Evolutionary conservation across 2,113 vertebrate species (phyloP), one percentile per base, ranked within the genome.

Genomic region (Sterrhoptilus dennistouni): DNA sequence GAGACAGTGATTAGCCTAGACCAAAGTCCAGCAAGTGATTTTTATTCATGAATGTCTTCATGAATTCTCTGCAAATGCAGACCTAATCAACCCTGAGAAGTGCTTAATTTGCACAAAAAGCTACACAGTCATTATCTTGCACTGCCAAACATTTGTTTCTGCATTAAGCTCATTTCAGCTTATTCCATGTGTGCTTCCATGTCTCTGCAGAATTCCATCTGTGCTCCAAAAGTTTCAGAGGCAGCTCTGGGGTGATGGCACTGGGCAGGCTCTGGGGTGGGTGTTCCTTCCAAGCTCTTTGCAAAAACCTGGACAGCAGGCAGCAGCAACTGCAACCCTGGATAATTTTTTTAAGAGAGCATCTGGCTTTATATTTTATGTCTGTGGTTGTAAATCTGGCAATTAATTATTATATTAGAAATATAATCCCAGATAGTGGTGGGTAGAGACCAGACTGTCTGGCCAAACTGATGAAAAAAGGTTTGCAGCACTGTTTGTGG

Each of bases 41-140:
- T 93, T 86, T 95, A 77, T 95, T 90, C 71, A 80, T 81, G 40
- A 87, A 14, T 49, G 50, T 85, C 82, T 90, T 69, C 50, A 50
- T 38, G 71, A 88, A 86, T 90, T 90, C 71, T 90, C 45, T 50
- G 27, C 69, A 61, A 88, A 61, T 50, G 44, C 59, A 76, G 70
- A 38, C 25, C 75, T 96, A 70, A 92, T 94, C 86, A 95, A 45
- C n/a, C 56, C 81, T 44, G 54, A 81, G 79, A 91, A 93, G 71
- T 83, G 50, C 86, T 83, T 88, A 69, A 88, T 90, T 92, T 86
- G 79, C 68, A 86, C 49, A 50, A 93, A 88, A 80, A 78, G 33
- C 66, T 65, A 33, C 8, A 3, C n/a, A 70, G 14, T 83, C 33
- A 27, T 83, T 92, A 44, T 83, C 79, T 90, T 74, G 15, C 57